Evolutionary conservation across 2,888 invertebrate genomes (phyloP), one percentile per base, ranked within the genome.

Genomic region (Lamellibrachia columna): DNA sequence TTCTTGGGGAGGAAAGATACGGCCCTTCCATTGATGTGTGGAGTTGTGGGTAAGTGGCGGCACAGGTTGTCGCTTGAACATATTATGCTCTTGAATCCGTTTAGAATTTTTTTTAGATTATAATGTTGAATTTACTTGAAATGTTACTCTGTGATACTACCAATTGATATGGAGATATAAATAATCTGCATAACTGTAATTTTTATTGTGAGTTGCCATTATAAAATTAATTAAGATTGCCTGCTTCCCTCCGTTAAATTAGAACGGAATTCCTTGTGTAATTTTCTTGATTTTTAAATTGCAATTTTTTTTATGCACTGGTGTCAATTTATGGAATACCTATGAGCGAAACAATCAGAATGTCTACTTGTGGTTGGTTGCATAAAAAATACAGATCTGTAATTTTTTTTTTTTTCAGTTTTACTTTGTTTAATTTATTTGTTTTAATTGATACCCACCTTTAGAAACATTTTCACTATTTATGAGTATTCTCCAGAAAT

Each of bases 21-120:
- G 99, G 99, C 0, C 99, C 99, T 0, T 98, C 99, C 0, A 99
- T 99, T 93, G 99, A 99, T 97, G 98, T 99, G 8, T 99, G 99
- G 99, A 99, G 99, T 96, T 99, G 99, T 97, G 99, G 99, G 95
- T 97, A 95, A 93, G 96, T 95, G 52, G 15, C 55, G 75, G 40
- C 75, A 52, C 22, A 53, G 15, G 28, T 91, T 91, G 22, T 52
- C 52, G 53, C 53, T 52, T 53, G 9, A 75, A 75, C 15, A 15
- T 9, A 9, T 60, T 60, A 15, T 60, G 60, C 60, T 15, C 60
- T 4, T 60, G 15, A 75, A 22, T 15, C 22, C 75, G 22, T 15
- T 15, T 6, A 11, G 22, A 75, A 75, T 22, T 75, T 22, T 75
- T 75, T 22, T 22, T 75, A 22, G 75, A 22, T 2, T 75, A 75